Conservation (phyloP, 2,888 invertebrate genomes). For the Sylvicola cinctus region DNA sequence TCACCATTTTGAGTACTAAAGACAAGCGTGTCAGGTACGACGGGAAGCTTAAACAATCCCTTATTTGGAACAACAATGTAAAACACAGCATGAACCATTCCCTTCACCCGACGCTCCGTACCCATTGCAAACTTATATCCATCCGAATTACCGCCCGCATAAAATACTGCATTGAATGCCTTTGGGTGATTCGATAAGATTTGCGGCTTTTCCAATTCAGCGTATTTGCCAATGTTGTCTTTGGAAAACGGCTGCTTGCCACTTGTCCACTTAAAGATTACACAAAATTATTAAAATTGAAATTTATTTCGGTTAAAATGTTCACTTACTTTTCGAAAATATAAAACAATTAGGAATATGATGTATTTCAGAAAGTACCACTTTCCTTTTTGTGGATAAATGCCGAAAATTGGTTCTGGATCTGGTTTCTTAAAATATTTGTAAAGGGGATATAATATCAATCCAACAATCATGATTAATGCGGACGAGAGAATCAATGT, state of each 20-base stretch:
- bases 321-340: conserved; percentile 24
- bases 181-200: conserved; percentile 26
- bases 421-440: conserved; percentile 9
- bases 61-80: conserved; percentile 45
- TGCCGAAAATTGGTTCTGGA: conserved; percentile 26
- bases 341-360: conserved; percentile 25
- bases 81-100: conserved; percentile 43
- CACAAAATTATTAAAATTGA: conserved; percentile 1
- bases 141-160: conserved; percentile 39
- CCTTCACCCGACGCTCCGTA: conserved; percentile 40
- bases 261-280: not conserved
- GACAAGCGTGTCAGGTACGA: conserved; percentile 46
- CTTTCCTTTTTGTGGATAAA: conserved; percentile 32
- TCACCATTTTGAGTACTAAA: conserved; percentile 24
- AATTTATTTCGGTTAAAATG: conserved; percentile 5
- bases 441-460: too few species aligned
- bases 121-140: conserved; percentile 47
- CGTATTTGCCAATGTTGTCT: conserved; percentile 10
- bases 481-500: too few species aligned
- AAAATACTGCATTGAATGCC: conserved; percentile 56
- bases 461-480: too few species aligned
- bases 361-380: conserved; percentile 33
- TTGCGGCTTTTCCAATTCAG: conserved; percentile 30
- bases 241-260: not conserved
- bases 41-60: conserved; percentile 45